Base-by-base conservation (phyloP, 1,140 invertebrate genomes). In the Leptestheria dahalacensis region DNA sequence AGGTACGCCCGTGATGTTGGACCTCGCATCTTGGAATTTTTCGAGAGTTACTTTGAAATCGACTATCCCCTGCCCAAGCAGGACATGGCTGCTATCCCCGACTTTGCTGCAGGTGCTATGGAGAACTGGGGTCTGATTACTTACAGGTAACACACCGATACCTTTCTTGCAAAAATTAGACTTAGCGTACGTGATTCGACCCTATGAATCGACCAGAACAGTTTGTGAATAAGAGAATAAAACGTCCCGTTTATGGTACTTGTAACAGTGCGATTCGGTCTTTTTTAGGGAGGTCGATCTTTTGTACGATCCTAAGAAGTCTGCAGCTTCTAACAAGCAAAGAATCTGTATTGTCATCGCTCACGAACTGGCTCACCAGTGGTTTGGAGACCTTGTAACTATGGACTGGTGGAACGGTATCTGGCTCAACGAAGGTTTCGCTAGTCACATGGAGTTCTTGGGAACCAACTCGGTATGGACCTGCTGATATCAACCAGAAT, bases 71-170 rank as follows among this genome's bases (percentile, higher is more conserved):
- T 91, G 48, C 83, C 85, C 1, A 91, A 91, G 70, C 85, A 88
- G 57, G 86, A 90, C 72, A 86, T 94, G 78, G 81, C 94, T 2
- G 92, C 91, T 0, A 71, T 97, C 53, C 91, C 93, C 0, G 91
- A 97, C 71, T 96, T 97, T 67, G 79, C 81, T 52, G 86, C 88
- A 12, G 92, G 90, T 0, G 94, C 87, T 1, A 91, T 90, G 87
- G 88, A 90, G 68, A 90, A 90, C 69, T 89, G 86, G 86, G 87
- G 87, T 1, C 69, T 95, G 0, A 82, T 96, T 15, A 95, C 88
- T 1, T 97, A 88, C 72, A 81, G 85, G 88, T 84, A 49, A n/a
- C n/a, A n/a, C n/a, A n/a, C n/a, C n/a, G n/a, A n/a, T n/a, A n/a
- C n/a, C n/a, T n/a, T n/a, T n/a, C n/a, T n/a, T n/a, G n/a, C n/a